Conservation (phyloP, 2,113 vertebrate genomes). For the Carassius carassius region DNA sequence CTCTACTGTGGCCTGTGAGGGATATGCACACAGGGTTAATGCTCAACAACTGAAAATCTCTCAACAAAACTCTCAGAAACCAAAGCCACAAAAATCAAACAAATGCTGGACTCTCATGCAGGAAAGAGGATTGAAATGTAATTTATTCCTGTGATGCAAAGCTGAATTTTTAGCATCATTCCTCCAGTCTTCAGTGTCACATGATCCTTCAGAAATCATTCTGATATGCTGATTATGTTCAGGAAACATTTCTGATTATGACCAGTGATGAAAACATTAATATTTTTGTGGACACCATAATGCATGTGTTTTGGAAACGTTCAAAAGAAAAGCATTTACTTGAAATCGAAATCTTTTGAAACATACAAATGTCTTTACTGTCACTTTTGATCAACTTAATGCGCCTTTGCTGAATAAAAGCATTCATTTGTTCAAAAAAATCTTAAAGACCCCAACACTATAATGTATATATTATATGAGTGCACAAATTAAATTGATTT, state of each 20-base stretch:
- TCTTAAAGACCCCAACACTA: background rate
- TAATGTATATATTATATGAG: background rate
- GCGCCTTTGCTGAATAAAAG: background rate
- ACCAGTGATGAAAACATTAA: background rate
- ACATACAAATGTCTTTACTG: too few species aligned
- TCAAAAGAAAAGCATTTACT: too few species aligned
- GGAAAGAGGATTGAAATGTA: background rate
- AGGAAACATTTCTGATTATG: background rate
- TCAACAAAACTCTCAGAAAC: conserved; percentile 46
- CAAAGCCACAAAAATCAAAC: conserved; percentile 57
- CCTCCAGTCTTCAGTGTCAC: too few species aligned
- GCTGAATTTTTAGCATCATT: background rate
- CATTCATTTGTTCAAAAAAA: too few species aligned
- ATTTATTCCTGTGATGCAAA: background rate
- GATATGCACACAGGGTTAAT: conserved; percentile 71
- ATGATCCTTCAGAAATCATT: background rate
- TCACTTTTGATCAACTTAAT: background rate
- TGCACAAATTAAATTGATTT: too few species aligned
- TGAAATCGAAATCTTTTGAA: too few species aligned
- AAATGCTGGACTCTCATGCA: conserved; percentile 10
- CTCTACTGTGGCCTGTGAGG: conserved; percentile 88
- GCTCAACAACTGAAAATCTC: conserved; percentile 64
- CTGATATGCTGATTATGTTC: too few species aligned
- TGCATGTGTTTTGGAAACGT: background rate
- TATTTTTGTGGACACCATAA: background rate